These are phyloP conservation scores for Ptilorrhoa leucosticta DNA, from an alignment of 2,113 vertebrate species.

Conservation along the genomic window DNA sequence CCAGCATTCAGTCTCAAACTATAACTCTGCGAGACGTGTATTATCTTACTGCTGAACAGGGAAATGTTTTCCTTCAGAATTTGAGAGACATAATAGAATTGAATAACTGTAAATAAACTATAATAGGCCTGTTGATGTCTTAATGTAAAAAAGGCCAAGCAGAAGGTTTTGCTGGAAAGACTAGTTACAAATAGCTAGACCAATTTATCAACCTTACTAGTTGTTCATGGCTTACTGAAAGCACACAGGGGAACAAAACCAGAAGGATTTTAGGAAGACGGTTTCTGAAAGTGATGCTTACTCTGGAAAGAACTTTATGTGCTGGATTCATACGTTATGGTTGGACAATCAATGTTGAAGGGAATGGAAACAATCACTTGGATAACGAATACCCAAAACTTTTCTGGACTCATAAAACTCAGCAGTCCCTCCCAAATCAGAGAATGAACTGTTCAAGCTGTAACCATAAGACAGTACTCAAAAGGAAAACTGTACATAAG, in stretches of 20 bases:
- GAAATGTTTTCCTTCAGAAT: neutral
- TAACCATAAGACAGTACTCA: neutral
- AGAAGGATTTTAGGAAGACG: neutral
- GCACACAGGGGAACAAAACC: neutral
- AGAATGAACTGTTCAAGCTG: neutral
- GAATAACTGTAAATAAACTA: neutral
- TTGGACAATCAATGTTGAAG: neutral
- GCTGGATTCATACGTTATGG: neutral
- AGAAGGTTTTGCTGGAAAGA: neutral
- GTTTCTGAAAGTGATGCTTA: neutral
- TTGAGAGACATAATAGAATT: neutral
- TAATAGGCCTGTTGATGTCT: neutral
- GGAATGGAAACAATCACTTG: neutral
- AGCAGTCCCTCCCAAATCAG: neutral
- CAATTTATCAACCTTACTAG: neutral
- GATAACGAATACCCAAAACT: neutral
- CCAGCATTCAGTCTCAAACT: neutral
- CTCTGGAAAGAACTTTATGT: neutral
- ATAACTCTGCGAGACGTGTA: neutral
- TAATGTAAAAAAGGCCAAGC: neutral
- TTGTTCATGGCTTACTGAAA: neutral
- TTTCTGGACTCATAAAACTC: neutral
- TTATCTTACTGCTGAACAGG: neutral
- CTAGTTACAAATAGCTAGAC: neutral
- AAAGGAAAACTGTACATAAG: neutral